Conservation (phyloP, 2,888 invertebrate genomes). For the Temnothorax ravouxi region DNA sequence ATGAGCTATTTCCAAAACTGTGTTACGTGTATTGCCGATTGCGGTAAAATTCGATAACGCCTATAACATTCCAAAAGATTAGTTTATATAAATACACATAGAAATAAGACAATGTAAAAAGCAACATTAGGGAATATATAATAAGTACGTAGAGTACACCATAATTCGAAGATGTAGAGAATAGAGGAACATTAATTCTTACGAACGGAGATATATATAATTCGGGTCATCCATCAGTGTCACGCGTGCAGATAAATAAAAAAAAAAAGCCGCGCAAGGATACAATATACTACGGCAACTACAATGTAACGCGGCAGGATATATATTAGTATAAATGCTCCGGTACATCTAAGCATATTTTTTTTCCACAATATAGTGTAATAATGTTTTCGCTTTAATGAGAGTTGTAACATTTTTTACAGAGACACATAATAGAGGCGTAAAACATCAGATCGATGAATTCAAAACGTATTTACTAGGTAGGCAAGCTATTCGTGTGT, state of each 20-base stretch:
- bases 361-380: neutral
- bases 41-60: constrained; percentile 11
- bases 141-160: neutral
- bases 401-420: neutral
- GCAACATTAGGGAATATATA: neutral
- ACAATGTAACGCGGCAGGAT: neutral
- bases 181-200: constrained; percentile 37
- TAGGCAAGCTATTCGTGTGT: neutral
- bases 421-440: neutral
- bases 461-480: neutral
- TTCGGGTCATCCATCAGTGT: constrained; percentile 40
- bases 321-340: constrained; percentile 32
- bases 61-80: constrained; percentile 6
- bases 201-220: constrained; percentile 27
- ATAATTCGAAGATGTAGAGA: constrained; percentile 7
- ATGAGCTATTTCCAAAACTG: constrained; percentile 49
- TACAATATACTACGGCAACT: constrained; percentile 33
- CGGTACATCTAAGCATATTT: neutral
- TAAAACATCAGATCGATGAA: neutral
- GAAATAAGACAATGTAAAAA: neutral
- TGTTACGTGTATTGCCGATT: constrained; percentile 34
- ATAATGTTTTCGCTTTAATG: neutral
- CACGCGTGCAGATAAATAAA: constrained; percentile 30
- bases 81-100: neutral
- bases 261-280: constrained; percentile 31